These are phyloP conservation scores for Gastrophysa polygoni DNA, from an alignment of 2,888 invertebrate species.

Conservation along the genomic window DNA sequence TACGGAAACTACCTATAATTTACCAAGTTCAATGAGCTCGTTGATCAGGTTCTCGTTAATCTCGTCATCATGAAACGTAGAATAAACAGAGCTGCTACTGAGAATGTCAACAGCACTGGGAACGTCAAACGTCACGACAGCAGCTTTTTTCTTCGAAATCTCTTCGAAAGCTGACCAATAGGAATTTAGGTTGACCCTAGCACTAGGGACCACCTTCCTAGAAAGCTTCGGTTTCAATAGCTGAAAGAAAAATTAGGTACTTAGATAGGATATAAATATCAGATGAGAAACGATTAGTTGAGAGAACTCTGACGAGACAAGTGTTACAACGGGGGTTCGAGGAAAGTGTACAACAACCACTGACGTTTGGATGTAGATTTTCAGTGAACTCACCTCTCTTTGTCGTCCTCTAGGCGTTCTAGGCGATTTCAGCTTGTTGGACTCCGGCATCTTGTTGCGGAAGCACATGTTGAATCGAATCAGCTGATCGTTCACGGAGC, in stretches of 20 bases:
- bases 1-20: constrained; percentile 33
- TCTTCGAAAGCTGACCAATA: constrained; percentile 69
- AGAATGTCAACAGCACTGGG: constrained; percentile 49
- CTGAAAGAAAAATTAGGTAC: constrained; percentile 57
- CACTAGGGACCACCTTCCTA: constrained; percentile 63
- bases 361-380: too few relatives aligned
- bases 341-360: too few relatives aligned
- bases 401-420: constrained; percentile 66
- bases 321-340: too few relatives aligned
- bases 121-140: constrained; percentile 59
- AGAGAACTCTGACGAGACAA: too few relatives aligned
- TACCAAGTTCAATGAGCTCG: constrained; percentile 65
- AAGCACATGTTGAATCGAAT: constrained; percentile 60
- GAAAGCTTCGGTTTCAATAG: constrained; percentile 64
- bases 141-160: constrained; percentile 46
- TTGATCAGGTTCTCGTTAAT: constrained; percentile 66
- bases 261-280: constrained; percentile 2
- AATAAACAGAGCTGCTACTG: constrained; percentile 57
- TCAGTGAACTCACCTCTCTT: constrained; percentile 61
- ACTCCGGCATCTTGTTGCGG: constrained; percentile 57
- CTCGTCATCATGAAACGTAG: constrained; percentile 53
- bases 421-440: constrained; percentile 55
- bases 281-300: too few relatives aligned
- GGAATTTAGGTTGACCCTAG: constrained; percentile 69
- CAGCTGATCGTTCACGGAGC: constrained; percentile 33